Conservation (phyloP, 2,113 vertebrate genomes). For the Prunella fulvescens region DNA sequence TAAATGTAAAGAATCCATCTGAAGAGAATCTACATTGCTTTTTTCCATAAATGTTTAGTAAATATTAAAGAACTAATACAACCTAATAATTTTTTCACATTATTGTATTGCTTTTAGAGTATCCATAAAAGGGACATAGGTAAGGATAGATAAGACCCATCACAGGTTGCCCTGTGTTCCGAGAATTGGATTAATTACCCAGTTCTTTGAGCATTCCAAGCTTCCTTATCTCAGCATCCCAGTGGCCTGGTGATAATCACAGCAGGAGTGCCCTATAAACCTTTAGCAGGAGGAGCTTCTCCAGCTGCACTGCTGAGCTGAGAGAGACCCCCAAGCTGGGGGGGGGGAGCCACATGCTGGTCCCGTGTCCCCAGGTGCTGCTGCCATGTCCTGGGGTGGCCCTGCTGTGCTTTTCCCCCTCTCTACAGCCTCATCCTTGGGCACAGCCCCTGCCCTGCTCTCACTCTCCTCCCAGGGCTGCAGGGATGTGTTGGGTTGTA, state of each 20-base stretch:
- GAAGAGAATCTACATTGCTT: neutral
- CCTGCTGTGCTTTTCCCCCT: neutral
- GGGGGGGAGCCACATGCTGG: too few species aligned
- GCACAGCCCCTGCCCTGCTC: neutral
- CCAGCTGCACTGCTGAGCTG: neutral
- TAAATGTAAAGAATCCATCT: neutral
- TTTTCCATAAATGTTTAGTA: neutral
- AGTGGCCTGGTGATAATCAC: neutral
- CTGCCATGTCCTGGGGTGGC: neutral
- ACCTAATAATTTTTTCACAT: neutral
- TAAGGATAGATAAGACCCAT: neutral
- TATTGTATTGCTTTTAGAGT: neutral
- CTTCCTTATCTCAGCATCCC: neutral
- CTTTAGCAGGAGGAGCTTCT: neutral
- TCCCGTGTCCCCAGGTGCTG: neutral
- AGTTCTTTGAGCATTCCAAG: neutral
- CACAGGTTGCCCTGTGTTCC: neutral
- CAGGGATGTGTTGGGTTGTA: neutral
- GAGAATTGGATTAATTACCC: neutral
- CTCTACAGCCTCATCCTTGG: neutral
- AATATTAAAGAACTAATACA: neutral
- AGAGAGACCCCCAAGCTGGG: neutral
- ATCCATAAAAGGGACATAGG: fast-evolving
- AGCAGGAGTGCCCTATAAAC: neutral
- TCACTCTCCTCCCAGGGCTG: neutral